A percentile compares a stretch with the other conserved stretches of the same genome.
Evolutionary conservation across 2,113 vertebrate genomes (phyloP).

Genomic region (Hylia prasina): DNA sequence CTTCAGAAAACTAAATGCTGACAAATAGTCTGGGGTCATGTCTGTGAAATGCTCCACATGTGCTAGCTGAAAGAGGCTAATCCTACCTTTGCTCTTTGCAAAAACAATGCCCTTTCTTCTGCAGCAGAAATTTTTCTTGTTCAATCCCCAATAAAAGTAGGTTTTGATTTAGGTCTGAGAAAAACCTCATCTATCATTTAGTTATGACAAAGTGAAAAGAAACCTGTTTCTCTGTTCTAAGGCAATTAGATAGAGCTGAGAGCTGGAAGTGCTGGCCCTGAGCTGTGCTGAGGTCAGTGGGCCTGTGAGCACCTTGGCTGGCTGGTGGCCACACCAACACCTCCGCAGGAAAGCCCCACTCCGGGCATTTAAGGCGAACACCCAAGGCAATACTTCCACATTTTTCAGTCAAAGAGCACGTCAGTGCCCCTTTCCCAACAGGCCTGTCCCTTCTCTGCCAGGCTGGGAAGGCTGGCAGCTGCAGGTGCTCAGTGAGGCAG

Average conservation of each 20-base stretch:
- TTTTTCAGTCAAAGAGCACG: neutral
- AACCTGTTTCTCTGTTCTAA: neutral
- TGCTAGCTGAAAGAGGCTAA: neutral
- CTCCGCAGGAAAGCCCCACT: rapidly evolving
- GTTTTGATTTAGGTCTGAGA: neutral
- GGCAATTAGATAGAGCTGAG: neutral
- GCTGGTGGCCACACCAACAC: neutral
- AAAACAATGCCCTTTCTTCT: neutral
- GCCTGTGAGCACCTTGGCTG: rapidly evolving
- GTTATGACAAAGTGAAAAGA: neutral
- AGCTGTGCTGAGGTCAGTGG: rapidly evolving
- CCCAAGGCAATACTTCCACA: neutral
- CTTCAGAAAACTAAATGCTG: neutral
- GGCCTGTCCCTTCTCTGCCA: neutral
- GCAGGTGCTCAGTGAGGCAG: rapidly evolving
- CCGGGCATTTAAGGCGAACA: neutral
- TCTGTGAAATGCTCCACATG: neutral
- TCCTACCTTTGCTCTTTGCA: neutral
- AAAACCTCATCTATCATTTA: neutral
- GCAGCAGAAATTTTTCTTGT: neutral
- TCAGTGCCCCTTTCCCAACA: neutral
- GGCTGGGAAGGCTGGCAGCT: rapidly evolving
- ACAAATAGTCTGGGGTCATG: neutral
- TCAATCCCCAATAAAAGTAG: neutral
- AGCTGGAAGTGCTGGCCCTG: neutral